Base-by-base conservation (phyloP, 2,888 invertebrate genomes). In the Ichneumoninae sp. region DNA sequence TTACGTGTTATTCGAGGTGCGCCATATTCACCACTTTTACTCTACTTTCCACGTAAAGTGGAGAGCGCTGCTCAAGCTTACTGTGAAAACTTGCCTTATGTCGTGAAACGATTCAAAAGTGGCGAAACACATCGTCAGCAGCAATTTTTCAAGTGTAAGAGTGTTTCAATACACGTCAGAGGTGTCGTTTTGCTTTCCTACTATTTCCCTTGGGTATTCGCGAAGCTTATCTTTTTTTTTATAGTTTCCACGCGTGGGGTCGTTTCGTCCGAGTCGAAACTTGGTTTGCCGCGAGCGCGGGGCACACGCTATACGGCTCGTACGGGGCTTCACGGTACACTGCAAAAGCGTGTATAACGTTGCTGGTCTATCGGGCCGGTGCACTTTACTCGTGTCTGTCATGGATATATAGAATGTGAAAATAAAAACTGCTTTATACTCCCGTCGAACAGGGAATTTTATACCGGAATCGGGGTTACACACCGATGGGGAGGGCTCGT, bases 371-470 rank as follows among this genome's bases (percentile, higher is more conserved):
- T 47, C 44, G 44, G 13, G 16, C 3, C 44, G 44, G 16, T 47
- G 44, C 44, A 47, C 16, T 47, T 16, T 47, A 47, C 44, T 47
- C 44, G 13, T 47, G 44, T 47, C 44, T 16, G 44, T 47, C 44
- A 10, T 16, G 44, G 44, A 47, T 47, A 16, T 16, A 47, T 16
- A 16, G 16, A 16, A 13, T 1, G 44, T 13, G 44, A 13, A 16
- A 47, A 47, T 52, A 71, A 65, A 71, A 50, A 30, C 40, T 10
- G 62, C 30, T 65, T 62, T 52, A 62, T 52, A 26, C 40, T 30
- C 52, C 40, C 30, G 71, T 66, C 52, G 54, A 79, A 66, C n/a
- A 33, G 65, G 40, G 44, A 79, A 79, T 79, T 71, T 65, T 54
- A 44, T 66, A 40, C 40, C 1, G 10, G 8, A 57, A 57, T 72